Conservation (phyloP, 2,113 vertebrate genomes). For the Neolamprologus hecqui region DNA sequence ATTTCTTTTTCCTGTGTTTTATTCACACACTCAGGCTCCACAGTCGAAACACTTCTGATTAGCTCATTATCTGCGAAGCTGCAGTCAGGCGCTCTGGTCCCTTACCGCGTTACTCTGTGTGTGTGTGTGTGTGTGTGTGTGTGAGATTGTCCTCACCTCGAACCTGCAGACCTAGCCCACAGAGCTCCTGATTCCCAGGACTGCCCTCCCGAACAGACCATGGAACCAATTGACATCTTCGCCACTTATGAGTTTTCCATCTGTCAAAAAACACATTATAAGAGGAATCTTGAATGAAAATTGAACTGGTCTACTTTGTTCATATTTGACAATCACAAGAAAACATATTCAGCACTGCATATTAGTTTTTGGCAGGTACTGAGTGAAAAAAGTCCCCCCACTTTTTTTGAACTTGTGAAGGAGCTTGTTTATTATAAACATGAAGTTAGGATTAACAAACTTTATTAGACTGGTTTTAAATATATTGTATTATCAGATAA, state of each 20-base stretch:
- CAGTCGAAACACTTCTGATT: neutral
- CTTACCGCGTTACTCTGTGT: neutral
- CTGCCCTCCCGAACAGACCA: conserved; percentile 88
- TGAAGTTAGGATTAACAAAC: neutral
- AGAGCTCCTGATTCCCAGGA: conserved; percentile 86
- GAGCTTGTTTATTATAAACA: neutral
- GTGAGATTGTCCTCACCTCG: conserved; percentile 72
- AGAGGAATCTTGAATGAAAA: neutral
- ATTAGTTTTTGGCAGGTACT: neutral
- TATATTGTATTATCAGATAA: neutral
- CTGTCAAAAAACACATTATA: conserved; percentile 47
- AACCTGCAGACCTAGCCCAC: conserved; percentile 89
- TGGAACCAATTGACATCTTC: conserved; percentile 88
- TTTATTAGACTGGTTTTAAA: neutral
- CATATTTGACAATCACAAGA: neutral
- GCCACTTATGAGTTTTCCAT: conserved; percentile 98
- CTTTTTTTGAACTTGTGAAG: neutral
- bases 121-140: neutral
- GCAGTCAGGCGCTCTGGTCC: neutral
- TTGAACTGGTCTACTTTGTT: neutral
- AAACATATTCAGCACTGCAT: neutral
- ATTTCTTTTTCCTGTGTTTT: neutral
- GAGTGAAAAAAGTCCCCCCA: neutral
- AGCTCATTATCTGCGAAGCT: neutral
- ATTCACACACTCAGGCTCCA: neutral